Evolutionary conservation across 2,113 vertebrate species (phyloP), one percentile per base, ranked within the genome.

Genomic region (Clupea harengus): DNA sequence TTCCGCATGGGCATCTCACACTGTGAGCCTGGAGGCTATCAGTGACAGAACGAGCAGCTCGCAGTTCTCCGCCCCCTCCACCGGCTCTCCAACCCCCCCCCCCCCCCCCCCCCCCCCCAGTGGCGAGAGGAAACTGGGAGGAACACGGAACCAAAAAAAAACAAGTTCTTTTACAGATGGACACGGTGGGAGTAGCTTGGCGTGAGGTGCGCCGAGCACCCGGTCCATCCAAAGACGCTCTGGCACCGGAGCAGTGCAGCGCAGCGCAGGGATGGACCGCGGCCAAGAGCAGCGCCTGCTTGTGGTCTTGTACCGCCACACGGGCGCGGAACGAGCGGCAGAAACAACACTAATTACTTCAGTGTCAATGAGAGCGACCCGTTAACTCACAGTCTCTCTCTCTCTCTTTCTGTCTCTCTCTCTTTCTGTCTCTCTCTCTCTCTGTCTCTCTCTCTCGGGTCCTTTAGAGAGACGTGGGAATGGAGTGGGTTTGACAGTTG

Each of bases 91-190:
- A 9, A 7, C 64, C 64, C 22, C n/a, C 64, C 28, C 10, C 28
- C 10, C 25, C 25, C n/a, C 25, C 32, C 9, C 11, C 28, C 3
- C 28, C 72, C 67, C 10, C 25, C 64, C 64, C 64, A 25, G 64
- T 32, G 64, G 28, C 9, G 28, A 67, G 64, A 72, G 64, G 64
- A 72, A 72, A 72, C 64, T 72, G 72, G 28, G 72, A 72, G 11
- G 28, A 17, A 32, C 25, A 75, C 9, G 11, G 67, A 32, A 10
- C 25, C n/a, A n/a, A 15, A 75, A 17, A 28, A 88, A 92, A 92
- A 93, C 85, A 92, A 92, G 92, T 91, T 91, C 83, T 75, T 92
- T 92, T 90, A 92, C 94, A 95, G 95, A 95, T 95, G 95, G 95
- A 82, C 92, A 82, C 92, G 91, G 95, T 95, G 93, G 94, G 94